Conservation (phyloP, 2,113 vertebrate genomes). For the Caranx melampygus region DNA sequence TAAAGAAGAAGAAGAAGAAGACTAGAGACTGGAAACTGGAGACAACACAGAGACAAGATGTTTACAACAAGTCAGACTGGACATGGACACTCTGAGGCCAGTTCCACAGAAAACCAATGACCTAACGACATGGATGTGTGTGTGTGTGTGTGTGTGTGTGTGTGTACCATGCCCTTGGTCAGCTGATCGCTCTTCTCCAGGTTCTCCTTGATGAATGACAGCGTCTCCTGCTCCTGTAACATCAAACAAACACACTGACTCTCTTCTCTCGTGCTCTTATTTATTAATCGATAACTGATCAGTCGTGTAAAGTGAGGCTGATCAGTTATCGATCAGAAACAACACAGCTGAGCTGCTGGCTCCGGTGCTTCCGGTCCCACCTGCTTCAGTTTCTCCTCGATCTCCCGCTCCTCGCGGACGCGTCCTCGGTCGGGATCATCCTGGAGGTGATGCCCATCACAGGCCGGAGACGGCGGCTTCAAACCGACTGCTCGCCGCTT, state of each 20-base stretch:
- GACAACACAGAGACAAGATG: too few relatives aligned
- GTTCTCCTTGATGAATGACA: slow-evolving; percentile 95
- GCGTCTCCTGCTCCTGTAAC: slow-evolving; percentile 94
- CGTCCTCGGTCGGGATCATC: slow-evolving; percentile 94
- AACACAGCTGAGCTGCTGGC: slow-evolving; percentile 1
- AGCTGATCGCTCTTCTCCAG: slow-evolving; percentile 98
- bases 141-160: background rate
- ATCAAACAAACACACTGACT: background rate
- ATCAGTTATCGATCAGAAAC: background rate
- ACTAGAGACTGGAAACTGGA: too few relatives aligned
- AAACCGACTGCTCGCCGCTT: background rate
- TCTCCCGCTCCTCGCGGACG: slow-evolving; percentile 90
- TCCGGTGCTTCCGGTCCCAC: slow-evolving; percentile 72
- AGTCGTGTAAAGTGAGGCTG: fast-evolving
- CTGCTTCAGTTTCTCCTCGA: slow-evolving; percentile 96
- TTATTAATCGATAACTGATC: fast-evolving
- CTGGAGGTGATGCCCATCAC: slow-evolving; percentile 44
- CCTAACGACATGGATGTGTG: too few relatives aligned
- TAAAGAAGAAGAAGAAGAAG: too few relatives aligned
- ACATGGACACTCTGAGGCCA: background rate
- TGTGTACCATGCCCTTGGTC: slow-evolving; percentile 95
- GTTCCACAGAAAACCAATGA: background rate
- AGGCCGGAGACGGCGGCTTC: background rate
- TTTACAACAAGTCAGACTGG: too few relatives aligned
- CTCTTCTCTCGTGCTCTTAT: background rate